A percentile compares a stretch with the other conserved stretches of the same genome.
Evolutionary conservation across 1,140 invertebrate species (phyloP).

Genomic region (Brachionus plicatilis): DNA sequence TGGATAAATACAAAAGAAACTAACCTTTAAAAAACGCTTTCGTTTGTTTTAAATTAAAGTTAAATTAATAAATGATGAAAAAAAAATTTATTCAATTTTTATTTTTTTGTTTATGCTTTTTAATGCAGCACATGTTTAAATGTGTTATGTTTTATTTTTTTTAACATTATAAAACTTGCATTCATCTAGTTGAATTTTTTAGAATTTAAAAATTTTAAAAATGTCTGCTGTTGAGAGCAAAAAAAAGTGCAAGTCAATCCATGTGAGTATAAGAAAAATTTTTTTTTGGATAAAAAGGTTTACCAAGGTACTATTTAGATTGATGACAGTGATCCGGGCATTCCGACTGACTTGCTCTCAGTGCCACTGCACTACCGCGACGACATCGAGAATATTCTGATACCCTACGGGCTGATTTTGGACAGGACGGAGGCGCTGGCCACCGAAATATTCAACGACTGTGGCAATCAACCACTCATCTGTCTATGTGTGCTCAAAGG

Average conservation of each 20-base stretch:
- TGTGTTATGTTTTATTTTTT: neutral
- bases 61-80: neutral
- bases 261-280: neutral
- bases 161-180: neutral
- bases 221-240: slow-evolving; percentile 1
- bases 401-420: slow-evolving; percentile 61
- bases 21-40: slow-evolving; percentile 9
- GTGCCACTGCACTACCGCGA: slow-evolving; percentile 61
- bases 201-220: neutral
- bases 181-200: neutral
- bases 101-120: neutral
- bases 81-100: neutral
- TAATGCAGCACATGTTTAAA: slow-evolving; percentile 5
- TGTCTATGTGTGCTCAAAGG: slow-evolving; percentile 64
- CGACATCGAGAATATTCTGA: slow-evolving; percentile 59
- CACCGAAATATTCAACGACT: slow-evolving; percentile 59
- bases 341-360: slow-evolving; percentile 59
- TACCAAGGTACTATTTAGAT: slow-evolving; percentile 51
- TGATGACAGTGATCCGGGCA: slow-evolving; percentile 57
- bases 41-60: neutral
- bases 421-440: slow-evolving; percentile 62
- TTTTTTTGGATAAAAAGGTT: neutral
- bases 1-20: neutral
- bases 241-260: slow-evolving; percentile 13
- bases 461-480: slow-evolving; percentile 58